Evolutionary conservation across 2,888 invertebrate species (phyloP), one percentile per base, ranked within the genome.

Genomic region (Melieria picta): DNA sequence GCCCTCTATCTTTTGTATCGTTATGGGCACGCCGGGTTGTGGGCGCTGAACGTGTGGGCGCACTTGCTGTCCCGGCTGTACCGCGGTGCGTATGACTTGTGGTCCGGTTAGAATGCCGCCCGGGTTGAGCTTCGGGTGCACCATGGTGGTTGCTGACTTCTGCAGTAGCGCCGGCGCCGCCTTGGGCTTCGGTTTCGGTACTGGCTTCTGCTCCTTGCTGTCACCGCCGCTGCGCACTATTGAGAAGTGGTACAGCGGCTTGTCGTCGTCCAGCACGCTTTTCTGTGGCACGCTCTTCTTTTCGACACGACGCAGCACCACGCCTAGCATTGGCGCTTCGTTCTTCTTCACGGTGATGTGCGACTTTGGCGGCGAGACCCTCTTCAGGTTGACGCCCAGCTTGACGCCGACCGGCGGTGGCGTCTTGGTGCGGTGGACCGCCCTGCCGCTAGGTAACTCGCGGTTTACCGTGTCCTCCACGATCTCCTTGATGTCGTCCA

Each of bases 1-100:
- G 71, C 87, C 87, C 79, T 85, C 87, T 77, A 87, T 86, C 75
- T 80, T 86, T 69, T 87, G 86, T 69, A 87, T 85, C 5, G 86
- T 87, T 72, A 87, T 85, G 13, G 86, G 86, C 48, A 86, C 85
- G 5, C 86, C 86, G 0, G 78, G 72, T 71, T 79, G 79, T 0
- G 83, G 86, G 5, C 83, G 81, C 68, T 80, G 78, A 3, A 80
- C 79, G 42, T 80, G 83, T 6, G 65, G 56, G 4, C 74, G 71
- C 1, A 69, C 62, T 47, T 67, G 66, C 3, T 72, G 65, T 52
- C 68, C 72, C 42, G 73, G 67, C 47, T 69, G 69, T 57, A 52
- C 72, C 47, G 72, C 73, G 4, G 80, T 79, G 7, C 76, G 78
- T 7, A 66, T 74, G 1, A 77, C 78, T 66, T 83, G 84, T 0